These are phyloP conservation scores for Murina feae DNA, from an alignment of 2,113 vertebrate species.

Conservation along the genomic window DNA sequence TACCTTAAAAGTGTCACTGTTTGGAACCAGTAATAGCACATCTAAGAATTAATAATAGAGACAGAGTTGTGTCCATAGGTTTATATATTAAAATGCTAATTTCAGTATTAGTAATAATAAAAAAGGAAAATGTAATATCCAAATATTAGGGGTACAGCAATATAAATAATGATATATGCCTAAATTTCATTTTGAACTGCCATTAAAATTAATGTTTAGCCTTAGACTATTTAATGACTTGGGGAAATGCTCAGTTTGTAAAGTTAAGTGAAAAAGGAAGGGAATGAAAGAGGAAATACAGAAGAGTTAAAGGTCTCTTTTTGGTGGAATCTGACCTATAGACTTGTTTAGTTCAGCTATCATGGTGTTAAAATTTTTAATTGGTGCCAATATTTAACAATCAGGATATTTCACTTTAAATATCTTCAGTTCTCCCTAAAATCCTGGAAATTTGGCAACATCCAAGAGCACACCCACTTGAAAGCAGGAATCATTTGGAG, in stretches of 20 bases:
- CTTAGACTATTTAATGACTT: background rate
- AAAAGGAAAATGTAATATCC: background rate
- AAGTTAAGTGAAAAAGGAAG: background rate
- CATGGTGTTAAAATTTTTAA: background rate
- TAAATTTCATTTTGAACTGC: background rate
- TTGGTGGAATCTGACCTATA: background rate
- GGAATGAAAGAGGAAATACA: background rate
- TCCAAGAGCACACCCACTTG: background rate
- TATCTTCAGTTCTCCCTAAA: background rate
- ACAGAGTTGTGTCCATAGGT: background rate
- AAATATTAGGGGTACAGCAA: background rate
- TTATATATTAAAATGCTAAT: background rate
- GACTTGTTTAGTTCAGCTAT: background rate
- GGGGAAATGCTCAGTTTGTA: background rate
- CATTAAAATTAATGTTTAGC: background rate
- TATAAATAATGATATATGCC: background rate
- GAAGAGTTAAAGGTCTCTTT: background rate
- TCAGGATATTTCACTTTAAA: background rate
- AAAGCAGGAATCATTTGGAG: background rate
- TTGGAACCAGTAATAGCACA: background rate
- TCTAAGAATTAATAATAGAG: background rate
- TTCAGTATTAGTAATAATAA: background rate
- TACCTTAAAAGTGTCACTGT: conserved; percentile 8
- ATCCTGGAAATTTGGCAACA: background rate
- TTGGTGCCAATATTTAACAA: background rate